Evolutionary conservation across 2,888 invertebrate genomes (phyloP).

Genomic region (Chymomyza fuscimana): DNA sequence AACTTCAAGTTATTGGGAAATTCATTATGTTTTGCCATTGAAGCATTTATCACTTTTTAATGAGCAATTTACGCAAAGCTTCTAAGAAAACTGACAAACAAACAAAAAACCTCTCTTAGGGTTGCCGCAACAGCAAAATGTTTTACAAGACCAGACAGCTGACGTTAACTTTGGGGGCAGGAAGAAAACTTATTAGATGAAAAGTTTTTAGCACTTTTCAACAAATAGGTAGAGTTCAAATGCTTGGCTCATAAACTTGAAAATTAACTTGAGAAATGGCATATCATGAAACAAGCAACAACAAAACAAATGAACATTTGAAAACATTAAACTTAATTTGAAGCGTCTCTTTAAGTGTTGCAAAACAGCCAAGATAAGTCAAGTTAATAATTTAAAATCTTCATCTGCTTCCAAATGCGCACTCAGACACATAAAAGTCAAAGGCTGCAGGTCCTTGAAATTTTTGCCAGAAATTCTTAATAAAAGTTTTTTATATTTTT

Average conservation of each 20-base stretch:
- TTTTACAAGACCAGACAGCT: background rate
- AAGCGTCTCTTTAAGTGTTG: background rate
- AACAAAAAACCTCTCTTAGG: background rate
- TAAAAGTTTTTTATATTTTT: background rate
- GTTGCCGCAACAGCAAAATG: background rate
- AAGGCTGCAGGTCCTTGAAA: background rate
- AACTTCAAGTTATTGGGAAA: background rate
- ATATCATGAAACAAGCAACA: background rate
- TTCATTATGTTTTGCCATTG: background rate
- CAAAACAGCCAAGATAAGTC: background rate
- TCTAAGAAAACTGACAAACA: background rate
- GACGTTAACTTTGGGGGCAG: background rate
- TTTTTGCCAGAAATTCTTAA: background rate
- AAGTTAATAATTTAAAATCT: background rate
- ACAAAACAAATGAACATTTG: background rate
- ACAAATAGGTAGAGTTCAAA: background rate
- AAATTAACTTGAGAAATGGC: background rate
- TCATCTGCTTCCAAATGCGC: background rate
- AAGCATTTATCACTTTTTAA: constrained; percentile 2
- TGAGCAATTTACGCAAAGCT: background rate
- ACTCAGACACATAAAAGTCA: background rate
- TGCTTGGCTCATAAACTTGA: background rate
- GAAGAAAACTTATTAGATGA: constrained; percentile 1
- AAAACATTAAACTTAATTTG: background rate
- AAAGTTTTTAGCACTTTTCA: background rate